Conservation (phyloP, 2,888 invertebrate genomes). For the Julus scandinavius region DNA sequence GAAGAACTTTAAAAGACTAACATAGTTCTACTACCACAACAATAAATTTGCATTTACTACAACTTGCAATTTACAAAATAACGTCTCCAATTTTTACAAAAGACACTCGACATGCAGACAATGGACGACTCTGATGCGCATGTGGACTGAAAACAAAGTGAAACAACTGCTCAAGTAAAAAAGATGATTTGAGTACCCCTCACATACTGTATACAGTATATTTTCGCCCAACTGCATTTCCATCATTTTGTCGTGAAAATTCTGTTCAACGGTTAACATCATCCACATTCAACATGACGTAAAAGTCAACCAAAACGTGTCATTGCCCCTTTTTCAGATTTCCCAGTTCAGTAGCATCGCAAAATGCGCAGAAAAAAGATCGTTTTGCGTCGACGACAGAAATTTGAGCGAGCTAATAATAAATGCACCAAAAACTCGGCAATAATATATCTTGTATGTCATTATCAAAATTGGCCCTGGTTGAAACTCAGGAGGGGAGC, state of each 20-base stretch:
- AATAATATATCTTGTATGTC: constrained; percentile 9
- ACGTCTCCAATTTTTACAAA: too few species aligned
- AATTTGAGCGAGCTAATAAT: constrained; percentile 23
- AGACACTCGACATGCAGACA: too few species aligned
- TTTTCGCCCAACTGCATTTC: neutral
- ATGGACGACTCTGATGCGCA: too few species aligned
- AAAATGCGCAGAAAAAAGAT: neutral
- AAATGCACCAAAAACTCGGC: neutral
- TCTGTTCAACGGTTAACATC: neutral
- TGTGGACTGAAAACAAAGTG: too few species aligned
- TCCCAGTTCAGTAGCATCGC: neutral
- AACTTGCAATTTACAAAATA: too few species aligned
- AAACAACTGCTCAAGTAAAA: too few species aligned
- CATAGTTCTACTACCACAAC: too few species aligned
- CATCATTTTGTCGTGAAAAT: neutral
- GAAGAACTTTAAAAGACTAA: too few species aligned
- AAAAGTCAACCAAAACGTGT: neutral
- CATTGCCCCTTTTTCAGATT: neutral
- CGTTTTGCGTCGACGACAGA: neutral
- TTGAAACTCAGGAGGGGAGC: constrained; percentile 11
- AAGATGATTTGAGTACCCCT: too few species aligned
- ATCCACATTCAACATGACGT: neutral
- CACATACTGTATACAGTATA: neutral
- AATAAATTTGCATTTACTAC: too few species aligned
- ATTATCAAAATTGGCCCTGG: constrained; percentile 42